Percentiles rank a stretch among this genome's conserved stretches.
These are phyloP conservation scores for Drosophila miranda DNA, from an alignment of 1,140 invertebrate genomes.

Conservation along the genomic window DNA sequence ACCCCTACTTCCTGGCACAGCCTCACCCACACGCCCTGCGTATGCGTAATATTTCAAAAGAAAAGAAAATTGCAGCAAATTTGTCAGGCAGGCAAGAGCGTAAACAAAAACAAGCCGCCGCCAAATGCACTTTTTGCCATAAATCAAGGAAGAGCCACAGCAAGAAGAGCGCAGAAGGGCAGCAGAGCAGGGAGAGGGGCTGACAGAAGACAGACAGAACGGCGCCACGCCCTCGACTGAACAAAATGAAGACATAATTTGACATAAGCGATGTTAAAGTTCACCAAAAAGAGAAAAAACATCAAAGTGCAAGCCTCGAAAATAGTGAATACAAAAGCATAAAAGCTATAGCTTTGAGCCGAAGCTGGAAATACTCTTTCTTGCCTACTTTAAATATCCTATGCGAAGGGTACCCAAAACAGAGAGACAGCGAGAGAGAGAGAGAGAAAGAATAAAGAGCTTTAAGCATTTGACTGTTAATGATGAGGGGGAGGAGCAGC, in stretches of 20 bases:
- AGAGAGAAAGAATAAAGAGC: neutral
- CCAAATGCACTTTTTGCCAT: constrained; percentile 47
- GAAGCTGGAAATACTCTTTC: too few relatives aligned
- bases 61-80: constrained; percentile 54
- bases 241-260: constrained; percentile 75
- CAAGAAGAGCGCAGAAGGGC: neutral
- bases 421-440: too few relatives aligned
- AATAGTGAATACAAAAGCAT: neutral
- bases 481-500: constrained; percentile 37
- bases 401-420: constrained; percentile 1
- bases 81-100: constrained; percentile 71
- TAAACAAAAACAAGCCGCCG: constrained; percentile 73
- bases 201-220: constrained; percentile 29
- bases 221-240: constrained; percentile 58
- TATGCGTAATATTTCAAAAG: constrained; percentile 75
- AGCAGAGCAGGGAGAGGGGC: neutral
- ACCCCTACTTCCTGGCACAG: neutral
- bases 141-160: constrained; percentile 42
- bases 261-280: constrained; percentile 80
- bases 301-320: neutral
- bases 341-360: too few relatives aligned
- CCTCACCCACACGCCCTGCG: constrained; percentile 20
- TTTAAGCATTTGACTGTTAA: constrained; percentile 13
- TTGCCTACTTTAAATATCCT: neutral
- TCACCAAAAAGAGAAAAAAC: constrained; percentile 40